phyloP scores from a whole-genome alignment of 2,888 invertebrate species.

The Ichneumon xanthorius region DNA sequence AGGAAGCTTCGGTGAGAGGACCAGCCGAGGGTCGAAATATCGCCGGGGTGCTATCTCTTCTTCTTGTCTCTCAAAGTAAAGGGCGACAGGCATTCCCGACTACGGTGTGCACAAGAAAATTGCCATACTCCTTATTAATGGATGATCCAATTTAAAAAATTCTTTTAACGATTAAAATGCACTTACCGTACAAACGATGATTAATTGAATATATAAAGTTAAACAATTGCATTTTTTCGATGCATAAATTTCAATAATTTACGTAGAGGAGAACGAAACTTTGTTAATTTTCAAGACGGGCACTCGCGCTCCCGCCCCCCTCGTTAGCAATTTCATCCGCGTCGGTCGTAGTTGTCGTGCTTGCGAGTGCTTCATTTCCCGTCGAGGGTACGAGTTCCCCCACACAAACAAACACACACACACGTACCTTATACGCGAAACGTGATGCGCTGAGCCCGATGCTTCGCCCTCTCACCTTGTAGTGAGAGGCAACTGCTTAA shows the following conservation, averaged over 20 bases:
- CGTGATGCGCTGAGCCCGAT: not conserved
- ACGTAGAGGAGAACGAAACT: not conserved
- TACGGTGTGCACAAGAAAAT: not conserved
- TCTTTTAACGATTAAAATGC: not conserved
- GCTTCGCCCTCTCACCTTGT: not conserved
- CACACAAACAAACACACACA: no score
- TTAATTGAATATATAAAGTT: no score
- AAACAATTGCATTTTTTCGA: not conserved
- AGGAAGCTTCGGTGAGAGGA: not conserved
- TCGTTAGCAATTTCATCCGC: not conserved
- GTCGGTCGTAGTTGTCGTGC: conserved; percentile 1
- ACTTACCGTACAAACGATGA: not conserved
- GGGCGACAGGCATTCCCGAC: not conserved
- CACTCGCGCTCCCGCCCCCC: not conserved
- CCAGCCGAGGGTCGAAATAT: conserved; percentile 17
- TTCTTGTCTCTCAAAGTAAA: not conserved
- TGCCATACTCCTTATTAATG: not conserved
- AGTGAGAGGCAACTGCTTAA: no score
- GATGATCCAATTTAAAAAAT: not conserved
- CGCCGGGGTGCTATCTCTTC: not conserved
- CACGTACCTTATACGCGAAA: not conserved
- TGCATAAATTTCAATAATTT: not conserved
- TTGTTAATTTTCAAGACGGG: not conserved
- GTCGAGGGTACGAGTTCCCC: not conserved
- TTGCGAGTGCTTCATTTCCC: not conserved